Evolutionary conservation across 2,888 invertebrate genomes (phyloP), one percentile per base, ranked within the genome.

Genomic region (Lochmaea capreae): DNA sequence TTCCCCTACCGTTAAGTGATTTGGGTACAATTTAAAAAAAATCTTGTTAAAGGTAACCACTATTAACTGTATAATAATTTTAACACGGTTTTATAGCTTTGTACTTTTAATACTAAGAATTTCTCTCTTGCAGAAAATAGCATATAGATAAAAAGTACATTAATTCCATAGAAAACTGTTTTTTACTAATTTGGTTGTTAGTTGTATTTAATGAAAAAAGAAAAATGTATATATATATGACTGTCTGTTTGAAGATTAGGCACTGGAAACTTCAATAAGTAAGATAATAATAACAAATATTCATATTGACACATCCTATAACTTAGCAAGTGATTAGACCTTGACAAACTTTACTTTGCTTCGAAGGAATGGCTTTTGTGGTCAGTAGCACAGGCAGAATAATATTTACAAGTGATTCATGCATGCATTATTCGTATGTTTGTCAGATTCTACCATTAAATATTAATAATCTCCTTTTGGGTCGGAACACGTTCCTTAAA

Each of bases 91-190:
- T 63, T 42, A 18, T 63, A 63, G 43, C 33, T 62, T 62, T 58
- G 26, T 58, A 58, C 26, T 22, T 46, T 57, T 16, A 62, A n/a
- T 26, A 62, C n/a, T 59, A 22, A 62, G 11, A 58, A 9, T 39
- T 46, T 46, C 46, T 46, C n/a, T 39, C 12, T 39, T 39, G 59
- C 39, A 61, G 16, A 61, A 39, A 61, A 11, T 61, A 61, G 61
- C 33, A 39, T 39, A 61, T 14, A 33, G 16, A n/a, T 39, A 3
- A 39, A 61, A 39, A 61, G 9, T 61, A n/a, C n/a, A 39, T 16
- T 39, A 61, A 61, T 61, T 33, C 61, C 61, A 61, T 42, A 61
- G 61, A 39, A 39, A 61, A 61, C 61, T 42, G 33, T 14, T 61
- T 61, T 61, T 33, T 16, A 39, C 33, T 39, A 39, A 26, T n/a